These are phyloP conservation scores for Xenopus laevis DNA, from an alignment of 2,113 vertebrate genomes.

Conservation along the genomic window DNA sequence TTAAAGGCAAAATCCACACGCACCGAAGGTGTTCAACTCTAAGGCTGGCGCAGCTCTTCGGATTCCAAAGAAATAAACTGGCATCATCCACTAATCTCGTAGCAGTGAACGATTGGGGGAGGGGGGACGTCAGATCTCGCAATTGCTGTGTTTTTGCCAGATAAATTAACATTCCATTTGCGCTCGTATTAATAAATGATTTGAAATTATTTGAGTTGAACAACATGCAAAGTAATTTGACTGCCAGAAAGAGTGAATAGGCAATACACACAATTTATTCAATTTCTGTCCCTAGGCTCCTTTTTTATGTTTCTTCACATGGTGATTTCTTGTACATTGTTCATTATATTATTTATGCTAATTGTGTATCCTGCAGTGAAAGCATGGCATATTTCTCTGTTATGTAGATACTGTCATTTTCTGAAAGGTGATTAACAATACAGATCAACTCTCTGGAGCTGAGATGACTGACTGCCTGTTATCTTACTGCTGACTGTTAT, in stretches of 20 bases:
- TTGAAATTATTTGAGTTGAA: no score
- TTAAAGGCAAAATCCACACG: background rate
- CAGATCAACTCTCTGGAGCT: background rate
- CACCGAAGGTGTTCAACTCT: background rate
- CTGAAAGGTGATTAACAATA: background rate
- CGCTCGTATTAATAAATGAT: slow-evolving; percentile 9
- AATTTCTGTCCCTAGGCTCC: background rate
- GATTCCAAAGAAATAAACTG: background rate
- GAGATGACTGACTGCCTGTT: no score
- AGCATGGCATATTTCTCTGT: background rate
- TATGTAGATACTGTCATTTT: background rate
- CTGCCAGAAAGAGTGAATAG: background rate
- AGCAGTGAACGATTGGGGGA: background rate
- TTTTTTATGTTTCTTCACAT: background rate
- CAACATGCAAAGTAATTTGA: background rate
- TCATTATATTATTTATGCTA: background rate
- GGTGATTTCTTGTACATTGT: background rate
- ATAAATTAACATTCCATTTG: slow-evolving; percentile 1
- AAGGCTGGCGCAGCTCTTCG: background rate
- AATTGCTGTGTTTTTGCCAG: background rate
- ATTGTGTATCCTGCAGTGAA: background rate
- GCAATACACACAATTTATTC: background rate
- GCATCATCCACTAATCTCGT: background rate
- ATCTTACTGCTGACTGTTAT: no score
- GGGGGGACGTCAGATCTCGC: background rate